phyloP scores from a whole-genome alignment of 2,113 vertebrate species.

The Pimephales promelas region DNA sequence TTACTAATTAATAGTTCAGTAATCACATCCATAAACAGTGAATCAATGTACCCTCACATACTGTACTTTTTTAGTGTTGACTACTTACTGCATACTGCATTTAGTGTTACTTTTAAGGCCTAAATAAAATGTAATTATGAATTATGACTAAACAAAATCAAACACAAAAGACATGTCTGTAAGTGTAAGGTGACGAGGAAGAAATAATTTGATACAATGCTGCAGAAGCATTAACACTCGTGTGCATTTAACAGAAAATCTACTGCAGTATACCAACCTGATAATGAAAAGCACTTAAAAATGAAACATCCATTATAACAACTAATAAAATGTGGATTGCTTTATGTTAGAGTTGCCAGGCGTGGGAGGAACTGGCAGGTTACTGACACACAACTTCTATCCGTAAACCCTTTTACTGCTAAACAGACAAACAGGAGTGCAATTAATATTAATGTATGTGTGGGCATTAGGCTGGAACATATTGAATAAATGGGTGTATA shows the following conservation, averaged over 20 bases:
- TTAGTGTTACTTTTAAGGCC: neutral
- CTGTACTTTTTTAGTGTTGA: neutral
- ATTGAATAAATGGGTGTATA: neutral
- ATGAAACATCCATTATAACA: neutral
- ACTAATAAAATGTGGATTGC: neutral
- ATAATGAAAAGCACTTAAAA: neutral
- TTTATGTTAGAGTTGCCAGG: neutral
- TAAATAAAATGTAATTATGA: neutral
- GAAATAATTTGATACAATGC: neutral
- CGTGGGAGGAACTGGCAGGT: conserved; percentile 3
- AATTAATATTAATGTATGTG: conserved; percentile 19
- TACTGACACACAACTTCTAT: conserved; percentile 1
- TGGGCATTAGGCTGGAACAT: neutral
- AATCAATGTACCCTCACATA: neutral
- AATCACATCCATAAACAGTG: neutral
- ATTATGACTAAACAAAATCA: neutral
- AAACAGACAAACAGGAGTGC: neutral
- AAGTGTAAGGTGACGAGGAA: neutral
- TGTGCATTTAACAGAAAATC: neutral
- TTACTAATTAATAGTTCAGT: neutral
- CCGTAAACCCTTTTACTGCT: conserved; percentile 6
- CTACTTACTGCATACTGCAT: neutral
- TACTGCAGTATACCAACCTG: neutral
- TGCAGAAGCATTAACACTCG: neutral
- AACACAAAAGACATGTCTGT: neutral